These are phyloP conservation scores for Mesorhabditis spiculigera DNA, from an alignment of 2,888 invertebrate genomes.

Conservation along the genomic window DNA sequence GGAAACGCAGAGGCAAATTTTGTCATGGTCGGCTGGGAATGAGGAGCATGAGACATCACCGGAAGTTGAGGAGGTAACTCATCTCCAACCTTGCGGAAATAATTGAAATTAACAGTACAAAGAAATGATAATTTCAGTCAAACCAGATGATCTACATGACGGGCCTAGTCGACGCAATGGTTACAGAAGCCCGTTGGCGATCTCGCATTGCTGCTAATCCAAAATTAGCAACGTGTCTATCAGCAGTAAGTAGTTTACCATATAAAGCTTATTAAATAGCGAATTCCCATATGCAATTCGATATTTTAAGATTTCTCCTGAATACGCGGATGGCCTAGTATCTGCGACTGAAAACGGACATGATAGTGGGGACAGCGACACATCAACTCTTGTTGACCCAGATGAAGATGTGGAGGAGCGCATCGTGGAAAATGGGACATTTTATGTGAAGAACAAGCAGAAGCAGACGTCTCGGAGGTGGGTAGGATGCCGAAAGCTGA, in stretches of 20 bases:
- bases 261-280: no score
- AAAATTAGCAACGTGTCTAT: neutral
- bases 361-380: no score
- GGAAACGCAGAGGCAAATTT: neutral
- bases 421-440: no score
- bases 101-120: neutral
- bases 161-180: neutral
- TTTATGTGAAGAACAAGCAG: no score
- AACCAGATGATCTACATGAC: constrained; percentile 6
- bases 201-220: neutral
- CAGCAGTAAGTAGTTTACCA: neutral
- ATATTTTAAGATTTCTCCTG: no score
- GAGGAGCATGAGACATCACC: neutral
- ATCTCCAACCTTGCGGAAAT: neutral
- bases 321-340: no score
- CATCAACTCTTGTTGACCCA: no score
- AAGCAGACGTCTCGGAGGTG: no score
- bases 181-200: neutral
- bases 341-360: no score
- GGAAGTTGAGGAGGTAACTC: neutral
- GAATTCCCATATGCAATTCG: no score
- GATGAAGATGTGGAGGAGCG: no score
- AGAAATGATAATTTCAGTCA: constrained; percentile 2
- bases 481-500: no score
- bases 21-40: constrained; percentile 1